phyloP scores from a whole-genome alignment of 37 sponge, comb jelly and placozoan genomes.

The Axinella damicornis region DNA sequence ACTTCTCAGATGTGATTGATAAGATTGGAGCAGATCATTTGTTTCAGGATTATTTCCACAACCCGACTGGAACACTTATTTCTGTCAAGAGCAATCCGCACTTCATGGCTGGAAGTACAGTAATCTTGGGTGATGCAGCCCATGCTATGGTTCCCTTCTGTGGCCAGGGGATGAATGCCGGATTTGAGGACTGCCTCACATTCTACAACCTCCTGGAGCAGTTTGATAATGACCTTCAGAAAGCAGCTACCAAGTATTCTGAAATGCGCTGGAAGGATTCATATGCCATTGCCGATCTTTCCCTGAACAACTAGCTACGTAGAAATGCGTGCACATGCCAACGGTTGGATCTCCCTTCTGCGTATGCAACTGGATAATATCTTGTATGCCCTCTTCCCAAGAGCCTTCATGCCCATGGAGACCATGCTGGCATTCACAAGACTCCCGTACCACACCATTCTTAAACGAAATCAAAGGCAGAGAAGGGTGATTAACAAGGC shows the following conservation, averaged over 20 bases:
- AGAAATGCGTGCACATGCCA: conserved; percentile 91
- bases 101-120: conserved; percentile 48
- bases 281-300: conserved; percentile 88
- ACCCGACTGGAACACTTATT: conserved; percentile 64
- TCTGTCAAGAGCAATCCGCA: conserved; percentile 90
- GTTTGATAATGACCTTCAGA: no score
- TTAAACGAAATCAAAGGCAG: conserved; percentile 55
- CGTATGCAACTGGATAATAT: conserved; percentile 58
- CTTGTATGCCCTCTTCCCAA: conserved; percentile 66
- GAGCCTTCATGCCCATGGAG: conserved; percentile 77
- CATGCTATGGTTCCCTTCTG: conserved; percentile 97
- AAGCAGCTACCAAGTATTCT: conserved; percentile 68
- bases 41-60: conserved; percentile 73
- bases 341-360: conserved; percentile 51
- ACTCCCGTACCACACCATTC: conserved; percentile 69
- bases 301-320: conserved; percentile 93
- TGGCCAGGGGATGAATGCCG: no score
- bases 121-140: conserved; percentile 93
- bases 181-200: no score
- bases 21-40: conserved; percentile 75
- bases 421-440: conserved; percentile 86
- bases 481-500: no score
- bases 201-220: no score
- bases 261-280: conserved; percentile 60
- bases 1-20: conserved; percentile 78